phyloP scores from a whole-genome alignment of 2,113 vertebrate species.

The Boulengeromyrus knoepffleri region DNA sequence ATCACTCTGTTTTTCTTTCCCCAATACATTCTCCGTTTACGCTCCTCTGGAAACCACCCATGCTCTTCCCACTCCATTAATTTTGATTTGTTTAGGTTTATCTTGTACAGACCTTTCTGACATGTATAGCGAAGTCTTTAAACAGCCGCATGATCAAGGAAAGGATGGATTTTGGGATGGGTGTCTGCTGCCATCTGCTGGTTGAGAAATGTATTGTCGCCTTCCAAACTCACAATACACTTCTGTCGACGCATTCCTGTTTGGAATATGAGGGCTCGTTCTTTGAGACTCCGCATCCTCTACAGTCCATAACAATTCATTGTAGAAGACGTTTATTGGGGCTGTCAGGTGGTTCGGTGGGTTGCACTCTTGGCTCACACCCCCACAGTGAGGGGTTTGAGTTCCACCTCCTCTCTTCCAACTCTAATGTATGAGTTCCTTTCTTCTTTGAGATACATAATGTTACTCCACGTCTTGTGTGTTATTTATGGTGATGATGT shows the following conservation, averaged over 20 bases:
- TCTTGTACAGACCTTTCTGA: neutral
- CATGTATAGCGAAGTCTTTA: neutral
- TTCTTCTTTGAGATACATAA: neutral
- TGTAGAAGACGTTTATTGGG: neutral
- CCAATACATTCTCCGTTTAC: neutral
- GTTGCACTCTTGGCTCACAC: neutral
- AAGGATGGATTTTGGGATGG: neutral
- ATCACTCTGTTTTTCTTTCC: neutral
- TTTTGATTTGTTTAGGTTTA: slow-evolving; percentile 4
- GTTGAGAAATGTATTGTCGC: neutral
- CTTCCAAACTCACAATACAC: neutral
- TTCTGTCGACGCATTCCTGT: neutral
- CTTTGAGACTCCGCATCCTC: neutral
- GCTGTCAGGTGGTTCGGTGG: neutral
- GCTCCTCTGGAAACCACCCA: neutral
- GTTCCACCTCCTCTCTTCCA: neutral
- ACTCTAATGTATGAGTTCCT: neutral
- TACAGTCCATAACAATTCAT: neutral
- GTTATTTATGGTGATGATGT: neutral
- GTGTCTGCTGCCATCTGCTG: neutral
- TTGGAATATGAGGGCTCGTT: neutral
- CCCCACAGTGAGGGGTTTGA: neutral
- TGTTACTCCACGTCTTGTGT: neutral
- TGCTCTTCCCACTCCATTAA: neutral
- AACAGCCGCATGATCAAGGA: neutral